Conservation (phyloP, 2,113 vertebrate species). For the Xerus inauris region DNA sequence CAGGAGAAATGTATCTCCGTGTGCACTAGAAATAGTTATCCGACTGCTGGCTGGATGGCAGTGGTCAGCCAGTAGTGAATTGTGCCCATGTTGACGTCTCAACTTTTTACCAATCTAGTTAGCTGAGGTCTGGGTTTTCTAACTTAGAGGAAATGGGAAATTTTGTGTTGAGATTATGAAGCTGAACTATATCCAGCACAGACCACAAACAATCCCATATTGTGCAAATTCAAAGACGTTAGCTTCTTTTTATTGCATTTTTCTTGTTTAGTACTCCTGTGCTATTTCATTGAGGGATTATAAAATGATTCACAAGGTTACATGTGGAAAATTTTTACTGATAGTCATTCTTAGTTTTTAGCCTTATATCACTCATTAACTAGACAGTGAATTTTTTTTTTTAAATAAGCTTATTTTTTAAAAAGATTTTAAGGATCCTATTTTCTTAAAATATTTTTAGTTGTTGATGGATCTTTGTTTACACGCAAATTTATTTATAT, state of each 20-base stretch:
- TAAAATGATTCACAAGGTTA: not conserved
- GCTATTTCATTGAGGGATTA: not conserved
- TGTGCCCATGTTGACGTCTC: not conserved
- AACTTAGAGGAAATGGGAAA: slow-evolving; percentile 9
- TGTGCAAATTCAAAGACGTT: not conserved
- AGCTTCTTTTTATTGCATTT: slow-evolving; percentile 15
- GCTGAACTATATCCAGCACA: not conserved
- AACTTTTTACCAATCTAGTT: not conserved
- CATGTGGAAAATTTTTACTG: not conserved
- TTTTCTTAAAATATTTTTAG: no score
- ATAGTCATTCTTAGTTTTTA: not conserved
- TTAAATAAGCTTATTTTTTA: not conserved
- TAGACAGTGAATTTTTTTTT: not conserved
- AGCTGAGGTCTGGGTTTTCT: not conserved
- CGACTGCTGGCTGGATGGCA: not conserved
- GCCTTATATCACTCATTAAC: not conserved
- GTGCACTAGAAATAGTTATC: slow-evolving; percentile 13
- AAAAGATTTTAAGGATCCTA: no score
- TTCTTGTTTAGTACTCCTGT: slow-evolving; percentile 1
- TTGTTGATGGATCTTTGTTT: no score
- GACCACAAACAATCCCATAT: not conserved
- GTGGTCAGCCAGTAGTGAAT: not conserved
- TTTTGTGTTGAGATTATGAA: not conserved
- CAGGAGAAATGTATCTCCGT: not conserved
- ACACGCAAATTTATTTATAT: no score